Conservation (phyloP, 2,797 vertebrate species). For the Orientallactaga sibirica region DNA sequence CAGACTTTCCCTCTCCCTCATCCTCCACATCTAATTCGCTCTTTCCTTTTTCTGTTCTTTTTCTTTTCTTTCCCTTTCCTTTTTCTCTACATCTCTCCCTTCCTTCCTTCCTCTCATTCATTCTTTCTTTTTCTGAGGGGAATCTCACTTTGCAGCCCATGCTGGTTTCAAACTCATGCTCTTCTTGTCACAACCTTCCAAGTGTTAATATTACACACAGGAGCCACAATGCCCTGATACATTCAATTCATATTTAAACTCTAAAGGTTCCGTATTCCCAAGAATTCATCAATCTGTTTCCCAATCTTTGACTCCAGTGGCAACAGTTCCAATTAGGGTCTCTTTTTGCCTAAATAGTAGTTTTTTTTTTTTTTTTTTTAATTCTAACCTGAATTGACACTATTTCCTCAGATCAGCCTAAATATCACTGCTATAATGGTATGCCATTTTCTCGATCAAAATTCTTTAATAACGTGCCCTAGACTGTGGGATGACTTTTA, state of each 20-base stretch:
- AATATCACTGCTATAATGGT: conserved; percentile 15
- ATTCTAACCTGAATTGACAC: neutral
- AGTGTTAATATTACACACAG: neutral
- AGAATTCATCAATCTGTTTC: neutral
- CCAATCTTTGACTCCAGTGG: conserved; percentile 44
- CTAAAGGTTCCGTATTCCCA: conserved; percentile 18
- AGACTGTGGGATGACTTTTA: conserved; percentile 10
- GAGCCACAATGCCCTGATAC: neutral
- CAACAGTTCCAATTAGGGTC: neutral
- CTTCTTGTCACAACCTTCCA: neutral
- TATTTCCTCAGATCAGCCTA: neutral
- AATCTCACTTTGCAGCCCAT: neutral
- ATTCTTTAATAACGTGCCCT: conserved; percentile 19
- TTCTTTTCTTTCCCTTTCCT: too few species aligned
- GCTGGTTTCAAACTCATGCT: too few species aligned
- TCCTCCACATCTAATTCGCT: conserved; percentile 6
- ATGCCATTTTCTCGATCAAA: conserved; percentile 42
- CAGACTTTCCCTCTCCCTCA: neutral
- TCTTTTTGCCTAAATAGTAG: neutral
- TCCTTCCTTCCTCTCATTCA: too few species aligned
- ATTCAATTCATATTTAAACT: conserved; percentile 10
- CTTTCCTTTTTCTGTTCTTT: neutral
- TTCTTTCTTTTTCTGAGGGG: neutral
- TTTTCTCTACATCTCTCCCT: neutral
- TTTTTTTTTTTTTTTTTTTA: too few species aligned